phyloP scores from a whole-genome alignment of 2,113 vertebrate genomes.

The Rhinogobius similis region DNA sequence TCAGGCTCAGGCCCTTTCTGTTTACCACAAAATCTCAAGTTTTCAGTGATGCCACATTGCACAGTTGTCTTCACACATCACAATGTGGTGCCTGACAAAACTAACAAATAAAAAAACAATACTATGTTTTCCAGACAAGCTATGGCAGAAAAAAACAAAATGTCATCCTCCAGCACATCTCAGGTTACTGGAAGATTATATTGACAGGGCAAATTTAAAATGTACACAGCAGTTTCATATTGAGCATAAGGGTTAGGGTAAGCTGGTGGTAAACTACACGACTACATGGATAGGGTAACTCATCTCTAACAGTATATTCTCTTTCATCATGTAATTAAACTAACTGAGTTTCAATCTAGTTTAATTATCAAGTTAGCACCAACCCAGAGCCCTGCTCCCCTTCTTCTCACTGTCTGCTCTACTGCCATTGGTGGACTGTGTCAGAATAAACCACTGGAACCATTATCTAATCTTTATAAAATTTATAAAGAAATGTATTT shows the following conservation, averaged over 20 bases:
- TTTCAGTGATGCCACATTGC: slow-evolving; percentile 19
- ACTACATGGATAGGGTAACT: slow-evolving; percentile 16
- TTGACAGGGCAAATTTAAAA: slow-evolving; percentile 29
- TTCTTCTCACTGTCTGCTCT: background rate
- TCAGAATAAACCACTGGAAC: background rate
- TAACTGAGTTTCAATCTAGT: background rate
- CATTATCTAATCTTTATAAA: slow-evolving; percentile 19
- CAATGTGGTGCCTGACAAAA: slow-evolving; percentile 17
- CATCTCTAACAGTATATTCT: slow-evolving; percentile 2
- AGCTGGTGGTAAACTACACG: slow-evolving; percentile 13
- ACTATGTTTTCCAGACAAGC: slow-evolving; percentile 19
- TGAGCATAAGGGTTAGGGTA: slow-evolving; percentile 26
- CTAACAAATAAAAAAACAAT: slow-evolving; percentile 7
- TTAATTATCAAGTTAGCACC: slow-evolving; percentile 3
- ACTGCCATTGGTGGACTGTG: background rate
- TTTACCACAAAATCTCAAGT: slow-evolving; percentile 34
- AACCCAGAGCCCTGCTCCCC: background rate
- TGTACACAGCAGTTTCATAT: slow-evolving; percentile 3
- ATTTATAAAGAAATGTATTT: background rate
- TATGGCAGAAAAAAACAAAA: slow-evolving; percentile 16
- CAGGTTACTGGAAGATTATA: slow-evolving; percentile 29
- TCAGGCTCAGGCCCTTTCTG: slow-evolving; percentile 23
- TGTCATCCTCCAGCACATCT: slow-evolving; percentile 33
- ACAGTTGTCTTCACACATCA: slow-evolving; percentile 38
- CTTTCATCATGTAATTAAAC: background rate